phyloP scores from a whole-genome alignment of 2,888 invertebrate genomes.

The Plagodis dolabraria region DNA sequence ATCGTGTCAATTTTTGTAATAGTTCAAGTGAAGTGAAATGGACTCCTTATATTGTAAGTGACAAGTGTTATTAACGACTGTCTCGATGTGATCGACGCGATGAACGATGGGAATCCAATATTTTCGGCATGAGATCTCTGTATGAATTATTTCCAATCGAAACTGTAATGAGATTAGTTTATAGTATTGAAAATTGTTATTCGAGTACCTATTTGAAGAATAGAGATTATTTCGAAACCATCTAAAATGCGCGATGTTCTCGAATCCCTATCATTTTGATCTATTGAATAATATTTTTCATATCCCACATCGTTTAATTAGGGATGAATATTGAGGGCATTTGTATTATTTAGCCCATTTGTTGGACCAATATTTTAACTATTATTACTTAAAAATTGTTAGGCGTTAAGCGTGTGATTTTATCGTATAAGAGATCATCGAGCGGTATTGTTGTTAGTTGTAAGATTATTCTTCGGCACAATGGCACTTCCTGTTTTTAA shows the following conservation, averaged over 20 bases:
- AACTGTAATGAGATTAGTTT: constrained; percentile 83
- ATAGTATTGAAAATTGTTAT: constrained; percentile 84
- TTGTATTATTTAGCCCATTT: constrained; percentile 86
- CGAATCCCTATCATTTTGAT: constrained; percentile 82
- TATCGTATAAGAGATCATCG: constrained; percentile 83
- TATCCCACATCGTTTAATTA: constrained; percentile 84
- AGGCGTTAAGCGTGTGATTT: constrained; percentile 85
- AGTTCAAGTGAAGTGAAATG: constrained; percentile 56
- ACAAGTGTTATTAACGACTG: constrained; percentile 71
- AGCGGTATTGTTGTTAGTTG: constrained; percentile 84
- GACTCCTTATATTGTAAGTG: constrained; percentile 66
- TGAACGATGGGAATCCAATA: constrained; percentile 62
- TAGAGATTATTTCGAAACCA: constrained; percentile 80
- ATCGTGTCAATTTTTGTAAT: constrained; percentile 75
- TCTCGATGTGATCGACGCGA: constrained; percentile 75
- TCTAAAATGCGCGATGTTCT: constrained; percentile 75
- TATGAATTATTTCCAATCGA: constrained; percentile 78
- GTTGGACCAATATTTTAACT: constrained; percentile 86
- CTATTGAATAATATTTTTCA: constrained; percentile 85
- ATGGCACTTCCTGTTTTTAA: constrained; percentile 84
- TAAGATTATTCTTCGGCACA: constrained; percentile 84
- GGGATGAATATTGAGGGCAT: constrained; percentile 85
- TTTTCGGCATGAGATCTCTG: constrained; percentile 75
- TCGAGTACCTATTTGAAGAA: constrained; percentile 78
- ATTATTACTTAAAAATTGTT: constrained; percentile 85